A percentile compares a stretch with the other conserved stretches of the same genome.
Evolutionary conservation across 2,113 vertebrate species (phyloP).

Genomic region (Lathamus discolor): DNA sequence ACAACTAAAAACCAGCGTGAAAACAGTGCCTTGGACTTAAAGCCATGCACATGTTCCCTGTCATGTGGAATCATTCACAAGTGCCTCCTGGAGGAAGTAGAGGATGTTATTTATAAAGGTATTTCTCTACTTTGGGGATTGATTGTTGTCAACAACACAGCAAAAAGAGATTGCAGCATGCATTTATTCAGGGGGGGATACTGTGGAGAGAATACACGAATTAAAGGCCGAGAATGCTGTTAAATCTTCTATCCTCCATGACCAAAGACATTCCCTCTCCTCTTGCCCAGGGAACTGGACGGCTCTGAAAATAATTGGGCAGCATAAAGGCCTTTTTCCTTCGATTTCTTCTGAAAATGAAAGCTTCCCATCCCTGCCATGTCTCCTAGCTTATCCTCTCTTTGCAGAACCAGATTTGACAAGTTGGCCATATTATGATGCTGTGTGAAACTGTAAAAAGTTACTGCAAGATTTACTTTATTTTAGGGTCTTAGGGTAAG

Average conservation of each 20-base stretch:
- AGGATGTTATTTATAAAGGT: background rate
- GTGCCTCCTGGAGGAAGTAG: constrained; percentile 6
- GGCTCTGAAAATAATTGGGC: background rate
- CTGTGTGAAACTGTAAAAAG: constrained; percentile 27
- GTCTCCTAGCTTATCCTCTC: background rate
- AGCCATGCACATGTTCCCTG: constrained; percentile 7
- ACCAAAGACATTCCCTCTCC: background rate
- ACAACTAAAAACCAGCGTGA: constrained; percentile 76
- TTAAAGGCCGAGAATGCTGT: background rate
- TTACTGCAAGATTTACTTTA: constrained; percentile 49
- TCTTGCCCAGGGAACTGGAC: background rate
- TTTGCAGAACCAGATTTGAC: constrained; percentile 20
- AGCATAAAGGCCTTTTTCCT: background rate
- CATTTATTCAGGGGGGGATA: background rate
- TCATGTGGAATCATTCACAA: constrained; percentile 61
- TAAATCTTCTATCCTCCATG: background rate
- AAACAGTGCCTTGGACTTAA: constrained; percentile 59
- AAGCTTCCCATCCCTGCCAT: background rate
- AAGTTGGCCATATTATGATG: background rate
- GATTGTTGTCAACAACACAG: background rate
- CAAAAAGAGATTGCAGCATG: background rate
- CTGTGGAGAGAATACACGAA: background rate
- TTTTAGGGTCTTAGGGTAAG: background rate
- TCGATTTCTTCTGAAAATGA: background rate
- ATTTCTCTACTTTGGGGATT: constrained; percentile 26